These are phyloP conservation scores for Bos javanicus DNA, from an alignment of 2,113 vertebrate species.

Conservation along the genomic window DNA sequence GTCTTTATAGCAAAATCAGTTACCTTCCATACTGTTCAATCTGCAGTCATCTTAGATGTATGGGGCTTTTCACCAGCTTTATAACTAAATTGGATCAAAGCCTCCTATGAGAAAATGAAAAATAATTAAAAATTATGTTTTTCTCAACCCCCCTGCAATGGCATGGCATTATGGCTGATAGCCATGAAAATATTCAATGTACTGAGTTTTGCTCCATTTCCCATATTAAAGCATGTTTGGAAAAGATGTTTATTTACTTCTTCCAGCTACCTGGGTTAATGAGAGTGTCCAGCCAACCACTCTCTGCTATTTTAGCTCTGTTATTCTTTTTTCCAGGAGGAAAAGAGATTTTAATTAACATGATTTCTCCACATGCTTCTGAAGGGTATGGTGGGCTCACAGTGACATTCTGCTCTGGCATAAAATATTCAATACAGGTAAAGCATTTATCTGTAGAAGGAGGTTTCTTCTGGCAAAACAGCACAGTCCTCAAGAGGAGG, in stretches of 20 bases:
- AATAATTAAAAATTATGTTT: slow-evolving; percentile 37
- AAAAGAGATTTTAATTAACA: neutral
- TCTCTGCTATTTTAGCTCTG: slow-evolving; percentile 6
- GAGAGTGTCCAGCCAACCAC: neutral
- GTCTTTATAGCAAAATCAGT: slow-evolving; percentile 60
- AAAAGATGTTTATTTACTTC: neutral
- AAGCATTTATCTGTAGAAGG: neutral
- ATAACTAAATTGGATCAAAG: slow-evolving; percentile 64
- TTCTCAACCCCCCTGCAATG: neutral
- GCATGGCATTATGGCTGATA: neutral
- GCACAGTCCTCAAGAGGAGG: neutral
- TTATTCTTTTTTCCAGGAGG: neutral
- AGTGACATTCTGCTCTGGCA: neutral
- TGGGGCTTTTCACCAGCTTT: slow-evolving; percentile 30
- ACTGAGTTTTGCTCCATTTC: neutral
- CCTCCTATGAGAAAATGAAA: slow-evolving; percentile 37
- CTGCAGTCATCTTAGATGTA: slow-evolving; percentile 57
- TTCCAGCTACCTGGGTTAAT: neutral
- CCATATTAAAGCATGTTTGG: neutral
- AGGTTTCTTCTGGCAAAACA: neutral
- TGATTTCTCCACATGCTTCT: neutral
- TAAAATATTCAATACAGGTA: neutral
- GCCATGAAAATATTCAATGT: slow-evolving; percentile 19
- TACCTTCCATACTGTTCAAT: slow-evolving; percentile 65
- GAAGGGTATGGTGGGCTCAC: neutral